Percentiles rank a stretch among this genome's conserved stretches.
Evolutionary conservation across 2,888 invertebrate species (phyloP).

Genomic region (Stenurella melanura): DNA sequence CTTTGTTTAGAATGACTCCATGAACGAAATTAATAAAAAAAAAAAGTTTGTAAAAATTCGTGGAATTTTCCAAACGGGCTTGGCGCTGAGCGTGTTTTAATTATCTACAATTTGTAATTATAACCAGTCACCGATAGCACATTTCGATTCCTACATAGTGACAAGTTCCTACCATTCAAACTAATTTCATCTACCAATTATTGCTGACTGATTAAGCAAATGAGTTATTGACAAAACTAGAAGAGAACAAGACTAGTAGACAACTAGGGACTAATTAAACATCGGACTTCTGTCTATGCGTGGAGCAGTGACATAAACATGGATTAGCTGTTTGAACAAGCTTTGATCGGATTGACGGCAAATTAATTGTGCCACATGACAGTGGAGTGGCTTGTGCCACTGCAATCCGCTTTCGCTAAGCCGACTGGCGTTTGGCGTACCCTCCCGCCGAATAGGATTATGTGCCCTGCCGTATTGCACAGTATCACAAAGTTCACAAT

Average conservation of each 20-base stretch:
- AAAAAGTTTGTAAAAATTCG: no score
- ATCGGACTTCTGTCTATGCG: constrained; percentile 54
- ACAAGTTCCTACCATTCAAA: constrained; percentile 10
- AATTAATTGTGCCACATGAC: constrained; percentile 72
- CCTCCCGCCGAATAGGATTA: constrained; percentile 64
- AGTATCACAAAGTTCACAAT: constrained; percentile 32
- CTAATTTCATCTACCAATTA: constrained; percentile 23
- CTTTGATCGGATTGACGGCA: constrained; percentile 71
- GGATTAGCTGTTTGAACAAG: constrained; percentile 71
- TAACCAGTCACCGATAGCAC: no score
- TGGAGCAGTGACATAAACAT: constrained; percentile 69
- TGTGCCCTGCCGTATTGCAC: constrained; percentile 53
- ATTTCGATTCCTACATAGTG: no score
- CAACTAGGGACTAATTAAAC: constrained; percentile 63
- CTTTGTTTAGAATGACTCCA: no score
- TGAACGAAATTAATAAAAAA: no score
- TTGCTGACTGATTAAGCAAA: constrained; percentile 13
- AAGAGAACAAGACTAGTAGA: constrained; percentile 24
- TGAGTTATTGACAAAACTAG: constrained; percentile 26
- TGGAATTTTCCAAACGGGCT: no score
- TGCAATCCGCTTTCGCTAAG: constrained; percentile 71
- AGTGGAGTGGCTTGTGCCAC: constrained; percentile 65
- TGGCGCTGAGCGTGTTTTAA: no score
- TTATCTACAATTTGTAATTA: no score
- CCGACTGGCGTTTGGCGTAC: constrained; percentile 60